These are phyloP conservation scores for Labia minor DNA, from an alignment of 2,888 invertebrate genomes.

Conservation along the genomic window DNA sequence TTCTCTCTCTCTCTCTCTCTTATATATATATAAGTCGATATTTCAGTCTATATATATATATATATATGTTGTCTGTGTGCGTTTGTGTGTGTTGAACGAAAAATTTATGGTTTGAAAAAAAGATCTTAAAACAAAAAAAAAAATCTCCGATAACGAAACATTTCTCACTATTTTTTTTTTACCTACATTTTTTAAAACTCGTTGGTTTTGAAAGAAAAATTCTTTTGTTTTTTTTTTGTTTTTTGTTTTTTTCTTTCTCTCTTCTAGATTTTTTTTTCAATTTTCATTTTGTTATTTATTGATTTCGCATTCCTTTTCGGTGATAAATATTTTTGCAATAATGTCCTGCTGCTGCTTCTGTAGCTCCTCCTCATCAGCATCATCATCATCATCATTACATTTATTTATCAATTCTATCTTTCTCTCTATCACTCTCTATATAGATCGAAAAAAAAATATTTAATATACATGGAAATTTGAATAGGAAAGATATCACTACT, in stretches of 20 bases:
- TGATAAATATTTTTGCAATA: conserved; percentile 9
- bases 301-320: conserved; percentile 7
- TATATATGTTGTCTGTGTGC: too few relatives aligned
- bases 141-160: background rate
- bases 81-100: background rate
- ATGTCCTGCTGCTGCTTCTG: too few relatives aligned
- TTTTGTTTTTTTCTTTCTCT: too few relatives aligned
- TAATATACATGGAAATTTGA: too few relatives aligned
- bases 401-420: too few relatives aligned
- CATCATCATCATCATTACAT: too few relatives aligned
- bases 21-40: conserved; percentile 30
- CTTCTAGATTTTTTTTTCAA: too few relatives aligned
- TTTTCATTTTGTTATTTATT: conserved; percentile 8
- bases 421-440: too few relatives aligned
- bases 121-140: background rate
- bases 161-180: conserved; percentile 13
- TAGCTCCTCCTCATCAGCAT: too few relatives aligned
- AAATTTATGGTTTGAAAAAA: conserved; percentile 13
- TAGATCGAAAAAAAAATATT: too few relatives aligned
- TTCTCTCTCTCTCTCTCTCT: conserved; percentile 19
- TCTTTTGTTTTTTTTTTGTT: background rate
- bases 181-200: background rate
- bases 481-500: too few relatives aligned
- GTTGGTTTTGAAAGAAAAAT: background rate
- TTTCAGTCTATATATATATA: conserved; percentile 33